Percentiles rank a stretch among this genome's conserved stretches.
Conservation (phyloP, 2,113 vertebrate genomes). For the rat (Rattus norvegicus) region DNA sequence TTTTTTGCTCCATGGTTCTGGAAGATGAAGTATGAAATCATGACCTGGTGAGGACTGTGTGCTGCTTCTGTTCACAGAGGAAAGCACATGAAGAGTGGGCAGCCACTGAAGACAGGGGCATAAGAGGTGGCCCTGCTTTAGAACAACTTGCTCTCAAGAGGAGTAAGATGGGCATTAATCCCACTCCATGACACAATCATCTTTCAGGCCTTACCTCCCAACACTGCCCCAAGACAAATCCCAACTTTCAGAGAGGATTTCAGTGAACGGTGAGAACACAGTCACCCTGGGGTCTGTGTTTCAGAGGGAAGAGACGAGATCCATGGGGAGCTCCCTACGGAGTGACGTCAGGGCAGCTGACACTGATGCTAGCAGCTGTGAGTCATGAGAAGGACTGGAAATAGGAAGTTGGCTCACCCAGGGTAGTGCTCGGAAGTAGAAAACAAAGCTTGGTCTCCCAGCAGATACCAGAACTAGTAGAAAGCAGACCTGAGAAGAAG, state of each 20-base stretch:
- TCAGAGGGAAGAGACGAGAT: background rate
- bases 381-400: background rate
- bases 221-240: no score
- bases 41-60: background rate
- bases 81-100: background rate
- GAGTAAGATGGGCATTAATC: background rate
- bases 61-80: background rate
- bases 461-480: background rate
- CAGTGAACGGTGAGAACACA: no score
- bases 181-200: background rate
- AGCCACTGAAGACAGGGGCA: background rate
- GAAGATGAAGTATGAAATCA: background rate
- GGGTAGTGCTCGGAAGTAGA: background rate
- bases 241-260: no score
- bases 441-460: background rate
- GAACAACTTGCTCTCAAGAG: background rate
- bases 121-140: background rate
- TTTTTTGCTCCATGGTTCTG: background rate
- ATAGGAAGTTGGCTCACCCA: background rate
- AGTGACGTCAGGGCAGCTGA: background rate
- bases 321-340: background rate
- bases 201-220: background rate
- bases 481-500: background rate
- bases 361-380: background rate
- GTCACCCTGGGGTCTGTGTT: background rate